phyloP scores from a whole-genome alignment of 2,888 invertebrate genomes.

The Meiosimyza platycephala region DNA sequence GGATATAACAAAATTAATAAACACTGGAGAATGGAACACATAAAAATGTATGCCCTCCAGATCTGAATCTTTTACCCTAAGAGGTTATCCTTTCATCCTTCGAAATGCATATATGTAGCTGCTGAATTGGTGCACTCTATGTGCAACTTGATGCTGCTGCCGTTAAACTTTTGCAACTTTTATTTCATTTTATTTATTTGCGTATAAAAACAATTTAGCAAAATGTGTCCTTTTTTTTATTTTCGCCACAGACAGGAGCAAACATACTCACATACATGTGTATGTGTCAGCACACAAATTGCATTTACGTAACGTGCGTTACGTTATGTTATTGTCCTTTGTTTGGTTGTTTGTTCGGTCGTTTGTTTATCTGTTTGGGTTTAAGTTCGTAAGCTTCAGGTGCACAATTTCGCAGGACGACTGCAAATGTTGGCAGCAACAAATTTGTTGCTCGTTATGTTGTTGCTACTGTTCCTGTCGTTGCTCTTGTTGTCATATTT shows the following conservation, averaged over 20 bases:
- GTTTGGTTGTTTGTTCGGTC: slow-evolving; percentile 6
- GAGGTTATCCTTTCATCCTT: no score
- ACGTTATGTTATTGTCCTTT: not conserved
- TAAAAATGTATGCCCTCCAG: no score
- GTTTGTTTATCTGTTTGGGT: slow-evolving; percentile 4
- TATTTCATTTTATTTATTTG: slow-evolving; percentile 31
- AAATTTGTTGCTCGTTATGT: slow-evolving; percentile 40
- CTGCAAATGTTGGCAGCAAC: slow-evolving; percentile 41
- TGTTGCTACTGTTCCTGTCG: slow-evolving; percentile 28
- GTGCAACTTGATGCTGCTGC: no score
- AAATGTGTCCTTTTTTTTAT: slow-evolving; percentile 10
- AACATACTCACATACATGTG: not conserved
- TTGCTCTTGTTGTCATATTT: slow-evolving; percentile 17
- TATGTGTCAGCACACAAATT: not conserved
- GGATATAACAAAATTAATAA: no score
- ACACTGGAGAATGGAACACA: no score
- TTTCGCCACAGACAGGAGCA: not conserved
- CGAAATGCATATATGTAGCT: no score
- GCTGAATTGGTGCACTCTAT: no score
- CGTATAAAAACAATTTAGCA: slow-evolving; percentile 32
- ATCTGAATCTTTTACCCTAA: no score
- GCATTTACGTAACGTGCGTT: slow-evolving; percentile 16
- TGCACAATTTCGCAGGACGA: slow-evolving; percentile 13
- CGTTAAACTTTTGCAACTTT: no score
- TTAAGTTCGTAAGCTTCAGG: slow-evolving; percentile 9